Conservation (phyloP, 2,888 invertebrate species). For the Drosophila borealis region DNA sequence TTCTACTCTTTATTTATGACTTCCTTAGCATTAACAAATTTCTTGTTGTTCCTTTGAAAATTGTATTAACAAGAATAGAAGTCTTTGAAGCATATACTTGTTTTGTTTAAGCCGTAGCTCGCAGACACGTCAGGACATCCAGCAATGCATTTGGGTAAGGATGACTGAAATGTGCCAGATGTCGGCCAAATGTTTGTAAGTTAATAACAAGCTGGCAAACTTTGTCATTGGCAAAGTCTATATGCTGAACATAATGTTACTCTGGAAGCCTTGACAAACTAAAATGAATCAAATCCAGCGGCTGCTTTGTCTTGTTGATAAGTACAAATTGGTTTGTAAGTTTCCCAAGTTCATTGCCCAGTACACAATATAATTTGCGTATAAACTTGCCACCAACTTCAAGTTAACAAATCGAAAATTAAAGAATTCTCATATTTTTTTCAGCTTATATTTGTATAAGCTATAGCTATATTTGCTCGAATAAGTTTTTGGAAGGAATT, state of each 20-base stretch:
- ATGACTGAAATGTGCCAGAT: conserved; percentile 15
- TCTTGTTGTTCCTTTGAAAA: conserved; percentile 10
- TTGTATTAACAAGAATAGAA: conserved; percentile 14
- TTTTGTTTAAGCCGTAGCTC: conserved; percentile 5
- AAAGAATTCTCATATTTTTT: too few relatives aligned
- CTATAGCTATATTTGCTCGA: neutral
- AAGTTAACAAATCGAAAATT: too few relatives aligned
- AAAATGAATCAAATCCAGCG: neutral
- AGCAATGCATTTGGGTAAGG: conserved; percentile 3
- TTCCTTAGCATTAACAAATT: conserved; percentile 12
- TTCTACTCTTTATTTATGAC: neutral
- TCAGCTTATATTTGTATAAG: too few relatives aligned
- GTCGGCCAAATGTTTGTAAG: conserved; percentile 20
- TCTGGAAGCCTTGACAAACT: neutral
- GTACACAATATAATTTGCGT: neutral
- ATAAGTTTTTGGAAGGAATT: conserved; percentile 4
- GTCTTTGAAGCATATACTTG: conserved; percentile 16
- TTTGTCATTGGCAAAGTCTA: neutral
- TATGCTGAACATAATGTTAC: too few relatives aligned
- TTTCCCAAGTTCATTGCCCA: neutral
- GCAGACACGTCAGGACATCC: conserved; percentile 29
- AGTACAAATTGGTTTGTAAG: neutral
- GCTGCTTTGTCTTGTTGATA: neutral
- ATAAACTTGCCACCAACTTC: neutral
- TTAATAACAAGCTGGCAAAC: conserved; percentile 19